Evolutionary conservation across 1,140 invertebrate species (phyloP), one percentile per base, ranked within the genome.

Genomic region (Zaprionus nigranus): DNA sequence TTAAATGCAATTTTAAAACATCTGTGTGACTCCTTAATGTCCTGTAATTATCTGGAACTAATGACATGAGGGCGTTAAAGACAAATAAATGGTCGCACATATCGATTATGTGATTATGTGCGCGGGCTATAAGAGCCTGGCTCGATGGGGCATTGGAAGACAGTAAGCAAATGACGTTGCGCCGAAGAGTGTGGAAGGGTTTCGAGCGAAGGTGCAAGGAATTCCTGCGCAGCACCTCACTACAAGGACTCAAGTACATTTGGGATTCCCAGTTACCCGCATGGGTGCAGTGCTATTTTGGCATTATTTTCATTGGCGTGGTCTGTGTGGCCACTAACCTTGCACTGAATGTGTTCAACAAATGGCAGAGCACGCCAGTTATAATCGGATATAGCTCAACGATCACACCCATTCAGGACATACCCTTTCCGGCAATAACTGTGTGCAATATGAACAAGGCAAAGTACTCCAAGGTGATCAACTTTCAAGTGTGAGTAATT

Each of bases 381-480:
- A 96, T 97, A 20, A 96, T 96, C 59, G 96, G 95, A 74, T 93
- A 94, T 22, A 94, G 94, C 77, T 95, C 96, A 2, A 94, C 94
- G 51, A 93, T 95, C 59, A 95, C 95, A 38, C 92, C 94, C 0
- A 92, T 97, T 1, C 92, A 93, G 3, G 91, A 94, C 53, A 94
- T 97, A 62, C 96, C 96, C 0, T 97, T 97, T 92, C 96, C 96
- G 0, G 95, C 96, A 0, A 93, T 97, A n/a, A 97, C 96, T 0
- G 94, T 97, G 56, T 97, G 96, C 81, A 97, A 96, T 84, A 96
- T 97, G 93, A 97, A 97, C 87, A 95, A 96, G 82, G 96, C 94
- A 0, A 95, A 95, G 77, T 95, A 94, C 77, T 94, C 94, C 0
- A 84, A 82, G 61, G 91, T 92, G 2, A n/a, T 43, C 7, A 59